A percentile compares a stretch with the other conserved stretches of the same genome.
phyloP scores from a whole-genome alignment of 2,797 vertebrate species.

The Diplodus sargus region DNA sequence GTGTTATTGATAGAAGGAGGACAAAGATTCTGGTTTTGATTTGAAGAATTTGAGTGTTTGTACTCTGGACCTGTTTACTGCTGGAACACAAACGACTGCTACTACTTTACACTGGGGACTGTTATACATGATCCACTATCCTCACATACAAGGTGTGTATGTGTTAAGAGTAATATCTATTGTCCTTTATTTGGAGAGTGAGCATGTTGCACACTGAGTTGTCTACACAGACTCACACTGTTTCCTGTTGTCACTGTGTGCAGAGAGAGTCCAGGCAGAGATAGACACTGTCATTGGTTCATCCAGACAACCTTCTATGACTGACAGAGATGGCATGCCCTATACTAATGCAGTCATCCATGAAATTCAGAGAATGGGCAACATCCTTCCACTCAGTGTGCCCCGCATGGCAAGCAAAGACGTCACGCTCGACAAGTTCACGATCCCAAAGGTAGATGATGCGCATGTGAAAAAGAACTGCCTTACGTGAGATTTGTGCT shows the following conservation, averaged over 20 bases:
- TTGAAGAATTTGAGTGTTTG: slow-evolving; percentile 77
- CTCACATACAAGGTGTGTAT: slow-evolving; percentile 84
- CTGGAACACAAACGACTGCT: slow-evolving; percentile 82
- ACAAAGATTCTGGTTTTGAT: no score
- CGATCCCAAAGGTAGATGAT: slow-evolving; percentile 85
- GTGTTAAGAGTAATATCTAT: background rate
- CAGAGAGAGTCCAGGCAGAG: slow-evolving; percentile 80
- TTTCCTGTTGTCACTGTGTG: slow-evolving; percentile 25
- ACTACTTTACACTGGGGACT: slow-evolving; percentile 88
- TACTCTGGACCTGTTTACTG: slow-evolving; percentile 79
- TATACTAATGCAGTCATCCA: slow-evolving; percentile 80
- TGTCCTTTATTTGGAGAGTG: no score
- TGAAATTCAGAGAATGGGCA: slow-evolving; percentile 83
- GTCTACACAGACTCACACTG: background rate
- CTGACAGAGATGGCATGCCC: slow-evolving; percentile 75
- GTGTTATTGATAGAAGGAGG: no score
- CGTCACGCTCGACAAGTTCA: slow-evolving; percentile 74
- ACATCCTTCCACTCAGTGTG: slow-evolving; percentile 79
- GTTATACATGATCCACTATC: slow-evolving; percentile 85
- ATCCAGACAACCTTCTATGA: slow-evolving; percentile 62
- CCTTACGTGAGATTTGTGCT: background rate
- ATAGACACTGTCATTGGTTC: slow-evolving; percentile 74
- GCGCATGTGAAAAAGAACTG: background rate
- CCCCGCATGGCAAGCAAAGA: slow-evolving; percentile 67
- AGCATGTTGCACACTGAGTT: background rate